Percentiles rank a stretch among this genome's conserved stretches.
These are phyloP conservation scores for Porites lobata DNA, from an alignment of 92 coral and sea anemone species.

Conservation along the genomic window DNA sequence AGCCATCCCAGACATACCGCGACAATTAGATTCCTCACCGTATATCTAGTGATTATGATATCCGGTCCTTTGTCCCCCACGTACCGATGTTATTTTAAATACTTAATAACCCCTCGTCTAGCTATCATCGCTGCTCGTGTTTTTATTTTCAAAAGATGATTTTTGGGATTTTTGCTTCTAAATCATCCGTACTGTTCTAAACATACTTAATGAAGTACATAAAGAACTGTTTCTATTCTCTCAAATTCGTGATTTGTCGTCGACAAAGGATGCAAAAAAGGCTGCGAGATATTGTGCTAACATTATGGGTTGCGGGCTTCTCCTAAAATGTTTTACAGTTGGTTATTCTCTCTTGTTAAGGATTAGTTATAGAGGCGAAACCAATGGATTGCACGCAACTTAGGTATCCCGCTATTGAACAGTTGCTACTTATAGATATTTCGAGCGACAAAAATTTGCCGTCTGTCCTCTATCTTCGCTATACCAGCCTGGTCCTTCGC, in stretches of 20 bases:
- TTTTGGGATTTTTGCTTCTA: constrained; percentile 12
- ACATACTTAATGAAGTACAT: constrained; percentile 6
- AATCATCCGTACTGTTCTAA: not conserved
- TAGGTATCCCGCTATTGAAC: no score
- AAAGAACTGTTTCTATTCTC: not conserved
- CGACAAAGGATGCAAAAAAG: not conserved
- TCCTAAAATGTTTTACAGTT: no score
- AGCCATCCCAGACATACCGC: no score
- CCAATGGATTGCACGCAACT: no score
- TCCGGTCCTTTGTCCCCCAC: constrained; percentile 3
- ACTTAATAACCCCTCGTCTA: constrained; percentile 17
- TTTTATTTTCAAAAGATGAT: constrained; percentile 4
- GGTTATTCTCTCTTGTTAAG: no score
- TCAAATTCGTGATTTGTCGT: not conserved
- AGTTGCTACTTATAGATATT: no score
- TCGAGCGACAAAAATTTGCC: no score
- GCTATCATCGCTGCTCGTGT: constrained; percentile 17
- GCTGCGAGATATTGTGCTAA: not conserved
- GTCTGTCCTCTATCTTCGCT: no score
- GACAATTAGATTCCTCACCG: no score
- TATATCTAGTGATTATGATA: not conserved
- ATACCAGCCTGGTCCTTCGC: no score
- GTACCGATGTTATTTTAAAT: not conserved
- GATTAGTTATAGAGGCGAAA: no score
- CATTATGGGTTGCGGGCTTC: no score